Conservation (phyloP, 1,140 invertebrate genomes). For the Frieseomelitta varia region DNA sequence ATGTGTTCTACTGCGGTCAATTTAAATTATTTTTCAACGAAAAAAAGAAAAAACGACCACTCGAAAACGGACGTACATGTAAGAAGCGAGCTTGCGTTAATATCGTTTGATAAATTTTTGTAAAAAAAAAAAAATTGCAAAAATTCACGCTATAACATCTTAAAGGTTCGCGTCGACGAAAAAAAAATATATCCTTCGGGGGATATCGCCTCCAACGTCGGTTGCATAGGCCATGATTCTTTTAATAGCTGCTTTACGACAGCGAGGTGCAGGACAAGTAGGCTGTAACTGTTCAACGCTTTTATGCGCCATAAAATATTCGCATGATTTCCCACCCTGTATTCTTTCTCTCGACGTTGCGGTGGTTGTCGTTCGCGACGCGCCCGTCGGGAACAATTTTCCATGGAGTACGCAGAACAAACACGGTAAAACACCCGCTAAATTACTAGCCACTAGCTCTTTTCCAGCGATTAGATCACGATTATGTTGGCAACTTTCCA, state of each 20-base stretch:
- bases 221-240: conserved; percentile 37
- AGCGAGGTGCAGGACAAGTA: conserved; percentile 5
- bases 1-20: too few relatives aligned
- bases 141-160: too few relatives aligned
- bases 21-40: too few relatives aligned
- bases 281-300: conserved; percentile 46
- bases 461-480: neutral
- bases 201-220: neutral
- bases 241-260: conserved; percentile 50
- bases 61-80: too few relatives aligned
- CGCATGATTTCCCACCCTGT: conserved; percentile 55
- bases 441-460: conserved; percentile 42
- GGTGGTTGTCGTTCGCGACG: conserved; percentile 23
- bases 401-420: conserved; percentile 36
- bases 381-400: conserved; percentile 55
- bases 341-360: conserved; percentile 24
- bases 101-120: too few relatives aligned
- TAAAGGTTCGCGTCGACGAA: neutral
- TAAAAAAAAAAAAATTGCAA: too few relatives aligned
- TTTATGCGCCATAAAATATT: conserved; percentile 63
- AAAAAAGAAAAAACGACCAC: too few relatives aligned
- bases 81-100: too few relatives aligned
- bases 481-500: neutral
- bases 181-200: neutral
- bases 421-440: conserved; percentile 49